Evolutionary conservation across 1,140 invertebrate genomes (phyloP).

Genomic region (Yoshiicerus persimilis): DNA sequence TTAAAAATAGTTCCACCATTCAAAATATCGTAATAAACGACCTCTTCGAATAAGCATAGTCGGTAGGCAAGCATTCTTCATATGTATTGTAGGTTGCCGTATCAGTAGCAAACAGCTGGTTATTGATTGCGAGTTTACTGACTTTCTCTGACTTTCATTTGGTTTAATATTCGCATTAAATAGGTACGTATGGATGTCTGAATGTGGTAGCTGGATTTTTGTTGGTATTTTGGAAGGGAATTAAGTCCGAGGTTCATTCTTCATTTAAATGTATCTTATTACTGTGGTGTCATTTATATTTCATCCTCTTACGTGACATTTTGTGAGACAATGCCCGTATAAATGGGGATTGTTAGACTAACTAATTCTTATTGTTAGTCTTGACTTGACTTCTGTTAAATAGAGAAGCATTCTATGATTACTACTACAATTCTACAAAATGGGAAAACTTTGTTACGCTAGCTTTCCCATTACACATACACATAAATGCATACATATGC

Average conservation of each 20-base stretch:
- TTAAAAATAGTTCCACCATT: too few species aligned
- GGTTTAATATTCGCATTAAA: not conserved
- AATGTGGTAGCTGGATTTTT: not conserved
- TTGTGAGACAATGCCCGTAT: not conserved
- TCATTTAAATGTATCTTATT: not conserved
- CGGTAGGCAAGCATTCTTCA: too few species aligned
- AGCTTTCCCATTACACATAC: not conserved
- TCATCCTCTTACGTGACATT: not conserved
- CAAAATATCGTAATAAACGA: too few species aligned
- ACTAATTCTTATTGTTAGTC: not conserved
- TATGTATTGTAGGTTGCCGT: too few species aligned
- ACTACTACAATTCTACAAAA: not conserved
- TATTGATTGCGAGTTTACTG: not conserved
- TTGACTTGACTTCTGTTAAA: not conserved
- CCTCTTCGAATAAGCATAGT: too few species aligned
- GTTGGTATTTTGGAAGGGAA: not conserved
- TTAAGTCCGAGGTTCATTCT: not conserved
- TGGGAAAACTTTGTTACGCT: not conserved
- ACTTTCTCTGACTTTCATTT: not conserved
- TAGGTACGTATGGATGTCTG: not conserved
- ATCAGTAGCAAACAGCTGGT: not conserved
- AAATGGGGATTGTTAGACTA: not conserved
- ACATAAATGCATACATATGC: not conserved
- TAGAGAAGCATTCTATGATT: not conserved
- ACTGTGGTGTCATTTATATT: not conserved